Conservation (phyloP, 1,140 invertebrate genomes). For the Adelges cooleyi region DNA sequence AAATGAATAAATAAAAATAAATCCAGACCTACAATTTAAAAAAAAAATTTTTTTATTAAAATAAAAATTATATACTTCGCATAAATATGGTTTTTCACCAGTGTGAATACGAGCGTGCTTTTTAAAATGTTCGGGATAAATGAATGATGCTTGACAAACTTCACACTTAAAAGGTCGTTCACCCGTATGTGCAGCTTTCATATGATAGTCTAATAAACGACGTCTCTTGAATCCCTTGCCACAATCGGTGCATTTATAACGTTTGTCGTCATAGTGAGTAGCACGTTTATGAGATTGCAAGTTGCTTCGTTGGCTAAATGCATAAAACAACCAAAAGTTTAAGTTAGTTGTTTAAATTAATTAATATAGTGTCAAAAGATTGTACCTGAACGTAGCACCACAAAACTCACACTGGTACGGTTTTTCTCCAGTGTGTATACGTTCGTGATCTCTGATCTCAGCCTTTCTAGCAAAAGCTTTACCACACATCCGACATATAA, state of each 20-base stretch:
- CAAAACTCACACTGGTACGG: conserved; percentile 73
- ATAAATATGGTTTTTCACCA: conserved; percentile 63
- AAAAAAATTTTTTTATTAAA: background rate
- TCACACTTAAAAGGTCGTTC: conserved; percentile 63
- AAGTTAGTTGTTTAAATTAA: background rate
- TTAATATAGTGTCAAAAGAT: too few species aligned
- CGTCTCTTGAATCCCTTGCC: conserved; percentile 61
- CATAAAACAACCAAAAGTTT: background rate
- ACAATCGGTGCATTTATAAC: conserved; percentile 55
- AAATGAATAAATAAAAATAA: background rate
- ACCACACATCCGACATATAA: conserved; percentile 53
- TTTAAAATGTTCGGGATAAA: conserved; percentile 72
- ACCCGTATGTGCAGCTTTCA: conserved; percentile 66
- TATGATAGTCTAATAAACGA: conserved; percentile 64
- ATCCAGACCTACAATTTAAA: too few species aligned
- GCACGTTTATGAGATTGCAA: conserved; percentile 64
- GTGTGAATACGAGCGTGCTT: conserved; percentile 69
- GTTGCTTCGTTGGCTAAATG: conserved; percentile 59
- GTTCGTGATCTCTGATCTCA: conserved; percentile 63
- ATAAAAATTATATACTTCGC: conserved; percentile 46
- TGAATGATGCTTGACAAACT: conserved; percentile 61
- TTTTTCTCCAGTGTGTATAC: conserved; percentile 75
- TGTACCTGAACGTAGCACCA: conserved; percentile 51
- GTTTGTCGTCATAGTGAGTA: conserved; percentile 65
- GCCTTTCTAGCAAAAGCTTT: conserved; percentile 63